Evolutionary conservation across 1,140 invertebrate genomes (phyloP), one percentile per base, ranked within the genome.

Genomic region (Papilio dardanus): DNA sequence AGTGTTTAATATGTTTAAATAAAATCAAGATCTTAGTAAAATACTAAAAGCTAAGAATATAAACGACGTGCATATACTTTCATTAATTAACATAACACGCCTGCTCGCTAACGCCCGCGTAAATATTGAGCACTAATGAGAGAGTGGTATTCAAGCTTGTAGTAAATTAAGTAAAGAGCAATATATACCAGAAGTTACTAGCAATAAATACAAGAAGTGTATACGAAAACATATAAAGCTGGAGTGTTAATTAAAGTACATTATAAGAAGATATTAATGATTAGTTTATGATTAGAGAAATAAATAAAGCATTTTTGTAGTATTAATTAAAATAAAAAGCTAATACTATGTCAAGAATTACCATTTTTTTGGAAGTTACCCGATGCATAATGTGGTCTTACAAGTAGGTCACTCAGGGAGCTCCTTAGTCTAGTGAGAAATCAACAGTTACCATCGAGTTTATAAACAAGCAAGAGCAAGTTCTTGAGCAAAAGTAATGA

Each of bases 111-210:
- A 21, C 50, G 19, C 50, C 1, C 42, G 50, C 50, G 50, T 24
- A 54, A 54, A 54, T 54, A 54, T 54, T 54, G 10, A 54, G 24
- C 19, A 24, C 19, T 54, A 24, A 54, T 4, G 54, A 69, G 35
- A 69, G 14, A n/a, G 31, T 33, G 37, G 33, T 21, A 68, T 68
- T 68, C 33, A 68, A 68, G 12, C 66, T 68, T 68, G 66, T 40
- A 35, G 66, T 35, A 69, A 69, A 69, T 40, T 69, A 37, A 19
- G 8, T 21, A 4, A 69, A 40, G 67, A 10, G 19, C 28, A 69
- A 37, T 37, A 40, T 21, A 5, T 42, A 24, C 33, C 19, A 35
- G 67, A 42, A 28, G 7, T 69, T 24, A 69, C 67, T 14, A 24
- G 14, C 67, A 69, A 62, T 69, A 69, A 69, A 69, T 35, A 24